These are phyloP conservation scores for Vimba vimba DNA, from an alignment of 2,113 vertebrate genomes.

Conservation along the genomic window DNA sequence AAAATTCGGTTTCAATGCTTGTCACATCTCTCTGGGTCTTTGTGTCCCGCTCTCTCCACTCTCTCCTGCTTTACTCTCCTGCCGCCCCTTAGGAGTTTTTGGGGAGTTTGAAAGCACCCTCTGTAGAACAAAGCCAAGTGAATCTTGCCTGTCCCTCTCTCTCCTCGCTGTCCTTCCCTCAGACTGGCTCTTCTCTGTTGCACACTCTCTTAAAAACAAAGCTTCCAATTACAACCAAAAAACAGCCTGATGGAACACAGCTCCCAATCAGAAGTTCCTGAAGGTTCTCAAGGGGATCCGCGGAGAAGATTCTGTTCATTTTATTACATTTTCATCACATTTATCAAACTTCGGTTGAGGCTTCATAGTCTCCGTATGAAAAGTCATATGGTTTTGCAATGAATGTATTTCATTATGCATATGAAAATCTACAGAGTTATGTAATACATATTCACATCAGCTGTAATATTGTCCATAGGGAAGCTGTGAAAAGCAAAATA, in stretches of 20 bases:
- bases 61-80: neutral
- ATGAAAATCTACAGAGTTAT: slow-evolving; percentile 55
- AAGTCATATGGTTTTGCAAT: slow-evolving; percentile 43
- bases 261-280: neutral
- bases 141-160: slow-evolving; percentile 50
- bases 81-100: slow-evolving; percentile 22
- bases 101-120: slow-evolving; percentile 56
- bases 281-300: neutral
- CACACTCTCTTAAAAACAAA: slow-evolving; percentile 6
- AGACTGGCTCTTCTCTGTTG: neutral
- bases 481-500: slow-evolving; percentile 29
- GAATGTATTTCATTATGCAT: slow-evolving; percentile 62
- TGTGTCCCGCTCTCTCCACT: slow-evolving; percentile 39
- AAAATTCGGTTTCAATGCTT: slow-evolving; percentile 56
- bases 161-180: slow-evolving; percentile 12
- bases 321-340: neutral
- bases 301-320: neutral
- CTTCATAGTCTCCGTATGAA: slow-evolving; percentile 23
- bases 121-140: slow-evolving; percentile 64
- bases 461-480: slow-evolving; percentile 43
- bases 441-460: slow-evolving; percentile 51
- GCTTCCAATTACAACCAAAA: neutral
- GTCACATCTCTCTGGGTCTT: slow-evolving; percentile 52
- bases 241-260: neutral
- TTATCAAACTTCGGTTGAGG: neutral